Conservation (phyloP, 2,888 invertebrate species). For the Hirtodrosophila alboralis region DNA sequence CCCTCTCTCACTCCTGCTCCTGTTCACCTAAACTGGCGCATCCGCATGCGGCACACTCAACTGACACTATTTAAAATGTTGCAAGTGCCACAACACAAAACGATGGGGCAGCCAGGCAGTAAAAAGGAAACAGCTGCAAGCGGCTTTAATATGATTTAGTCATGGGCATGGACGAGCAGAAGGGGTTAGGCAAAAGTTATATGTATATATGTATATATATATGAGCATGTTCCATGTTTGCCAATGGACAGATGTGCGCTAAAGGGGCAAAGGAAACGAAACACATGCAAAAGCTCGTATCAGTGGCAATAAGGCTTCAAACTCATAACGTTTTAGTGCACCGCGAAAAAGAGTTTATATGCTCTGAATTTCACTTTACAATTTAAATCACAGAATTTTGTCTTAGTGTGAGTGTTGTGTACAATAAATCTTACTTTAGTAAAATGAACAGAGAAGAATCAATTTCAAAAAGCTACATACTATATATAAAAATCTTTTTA, state of each 20-base stretch:
- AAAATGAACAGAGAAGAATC: no score
- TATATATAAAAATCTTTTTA: no score
- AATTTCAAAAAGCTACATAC: no score
- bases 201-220: conserved; percentile 6
- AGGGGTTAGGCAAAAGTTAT: neutral
- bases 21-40: neutral
- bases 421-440: no score
- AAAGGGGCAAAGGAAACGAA: conserved; percentile 35
- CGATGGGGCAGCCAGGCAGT: conserved; percentile 21
- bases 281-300: conserved; percentile 36
- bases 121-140: conserved; percentile 16
- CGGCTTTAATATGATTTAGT: conserved; percentile 72
- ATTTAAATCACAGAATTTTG: no score
- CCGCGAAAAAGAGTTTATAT: conserved; percentile 3
- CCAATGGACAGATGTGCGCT: conserved; percentile 56
- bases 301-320: conserved; percentile 38
- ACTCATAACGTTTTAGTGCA: conserved; percentile 21
- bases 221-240: conserved; percentile 35
- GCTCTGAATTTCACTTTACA: no score
- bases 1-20: conserved; percentile 3
- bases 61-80: conserved; percentile 72
- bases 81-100: conserved; percentile 45
- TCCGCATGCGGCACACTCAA: conserved; percentile 27
- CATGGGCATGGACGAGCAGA: conserved; percentile 26
- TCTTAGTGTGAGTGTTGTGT: no score